These are phyloP conservation scores for Ferdinandea cuprea DNA, from an alignment of 2,888 invertebrate genomes.

Conservation along the genomic window DNA sequence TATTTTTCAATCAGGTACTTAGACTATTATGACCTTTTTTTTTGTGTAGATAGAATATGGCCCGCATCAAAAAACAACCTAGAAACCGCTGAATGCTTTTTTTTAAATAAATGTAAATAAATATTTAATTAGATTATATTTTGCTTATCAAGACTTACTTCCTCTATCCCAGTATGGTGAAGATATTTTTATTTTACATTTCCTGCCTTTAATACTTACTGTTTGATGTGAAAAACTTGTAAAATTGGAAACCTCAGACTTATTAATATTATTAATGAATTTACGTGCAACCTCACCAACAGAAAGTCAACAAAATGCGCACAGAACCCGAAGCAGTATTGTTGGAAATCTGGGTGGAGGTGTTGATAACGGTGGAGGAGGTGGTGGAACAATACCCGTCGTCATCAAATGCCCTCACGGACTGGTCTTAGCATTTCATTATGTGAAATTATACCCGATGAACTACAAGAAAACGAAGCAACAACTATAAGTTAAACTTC, in stretches of 20 bases:
- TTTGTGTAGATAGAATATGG: no score
- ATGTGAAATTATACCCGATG: slow-evolving; percentile 74
- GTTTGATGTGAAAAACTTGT: slow-evolving; percentile 62
- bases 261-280: slow-evolving; percentile 30
- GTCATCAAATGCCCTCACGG: slow-evolving; percentile 64
- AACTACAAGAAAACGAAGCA: slow-evolving; percentile 75
- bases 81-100: slow-evolving; percentile 47
- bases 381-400: slow-evolving; percentile 42
- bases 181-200: slow-evolving; percentile 43
- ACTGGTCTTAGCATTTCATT: slow-evolving; percentile 58
- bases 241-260: slow-evolving; percentile 8
- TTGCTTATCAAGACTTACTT: slow-evolving; percentile 48
- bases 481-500: slow-evolving; percentile 56
- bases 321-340: slow-evolving; percentile 76
- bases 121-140: slow-evolving; percentile 44
- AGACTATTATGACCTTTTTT: no score
- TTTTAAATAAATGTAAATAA: slow-evolving; percentile 8
- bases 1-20: no score
- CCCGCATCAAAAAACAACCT: no score
- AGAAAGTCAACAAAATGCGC: slow-evolving; percentile 76
- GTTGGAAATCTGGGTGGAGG: slow-evolving; percentile 75
- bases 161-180: slow-evolving; percentile 27
- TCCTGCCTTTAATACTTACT: slow-evolving; percentile 63
- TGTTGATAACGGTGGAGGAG: slow-evolving; percentile 74
- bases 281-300: slow-evolving; percentile 75